Evolutionary conservation across 2,797 vertebrate genomes (phyloP), one percentile per base, ranked within the genome.

Genomic region (Eospalax fontanierii): DNA sequence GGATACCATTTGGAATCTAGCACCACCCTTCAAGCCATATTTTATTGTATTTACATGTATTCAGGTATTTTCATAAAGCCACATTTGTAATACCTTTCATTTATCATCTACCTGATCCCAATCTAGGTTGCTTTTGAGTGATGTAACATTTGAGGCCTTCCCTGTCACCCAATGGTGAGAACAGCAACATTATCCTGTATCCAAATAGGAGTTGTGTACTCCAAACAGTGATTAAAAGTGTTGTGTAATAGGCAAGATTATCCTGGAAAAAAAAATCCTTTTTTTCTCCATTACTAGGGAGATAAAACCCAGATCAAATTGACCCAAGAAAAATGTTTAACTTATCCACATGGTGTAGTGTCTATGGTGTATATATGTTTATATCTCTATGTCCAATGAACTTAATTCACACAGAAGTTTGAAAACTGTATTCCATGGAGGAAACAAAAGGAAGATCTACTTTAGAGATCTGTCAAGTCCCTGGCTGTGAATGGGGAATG

Each of bases 1-100:
- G n/a, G 38, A 83, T 90, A 26, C 24, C 74, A 43, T 80, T 90
- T 81, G 80, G 57, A 89, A 94, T 35, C 30, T 81, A 88, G n/a
- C 54, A 33, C 79, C 18, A 84, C 26, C 38, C 74, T 85, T 79
- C 50, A 73, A 90, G 38, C 19, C 14, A 61, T 35, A 18, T 26
- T 93, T 89, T 75, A 43, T 50, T 71, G 73, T 43, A 43, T 43
- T 73, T 74, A 81, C 57, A 50, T 26, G 40, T 75, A 87, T 0
- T 30, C 33, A 63, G 24, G 57, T 38, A 8, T 46, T 24, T 28
- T 75, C 35, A 28, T n/a, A 28, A 1, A 73, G 57, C 57, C 11
- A 14, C 35, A 30, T 50, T 90, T 66, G 21, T n/a, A 68, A 84
- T 38, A 10, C 5, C 38, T 66, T 30, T 61, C 59, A 30, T 59